Evolutionary conservation across 2,888 invertebrate species (phyloP).

Genomic region (Drepana falcataria): DNA sequence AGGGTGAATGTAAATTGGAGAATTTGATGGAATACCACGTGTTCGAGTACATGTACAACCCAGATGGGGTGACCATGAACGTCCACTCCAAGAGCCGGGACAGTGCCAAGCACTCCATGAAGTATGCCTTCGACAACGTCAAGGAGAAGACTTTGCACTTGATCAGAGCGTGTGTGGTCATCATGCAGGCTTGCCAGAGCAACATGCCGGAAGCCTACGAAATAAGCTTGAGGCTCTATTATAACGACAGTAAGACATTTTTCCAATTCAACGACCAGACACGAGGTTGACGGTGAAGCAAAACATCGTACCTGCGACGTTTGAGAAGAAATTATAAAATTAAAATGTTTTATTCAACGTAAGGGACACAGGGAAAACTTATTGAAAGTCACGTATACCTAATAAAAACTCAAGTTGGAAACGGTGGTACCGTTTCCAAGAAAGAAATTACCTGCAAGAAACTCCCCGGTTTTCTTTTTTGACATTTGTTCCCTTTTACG

Average conservation of each 20-base stretch:
- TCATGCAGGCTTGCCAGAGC: conserved; percentile 31
- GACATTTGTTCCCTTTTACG: too few species aligned
- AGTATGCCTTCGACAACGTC: conserved; percentile 44
- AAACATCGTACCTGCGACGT: too few species aligned
- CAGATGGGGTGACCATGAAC: conserved; percentile 41
- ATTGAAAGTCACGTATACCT: too few species aligned
- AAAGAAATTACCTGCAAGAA: too few species aligned
- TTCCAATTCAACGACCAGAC: not conserved
- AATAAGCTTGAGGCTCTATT: conserved; percentile 55
- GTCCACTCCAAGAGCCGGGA: conserved; percentile 35
- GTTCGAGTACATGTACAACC: conserved; percentile 52
- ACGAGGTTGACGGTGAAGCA: too few species aligned
- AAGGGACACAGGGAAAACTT: too few species aligned
- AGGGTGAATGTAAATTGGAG: conserved; percentile 43
- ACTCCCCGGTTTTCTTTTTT: too few species aligned
- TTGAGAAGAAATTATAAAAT: too few species aligned
- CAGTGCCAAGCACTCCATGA: conserved; percentile 15
- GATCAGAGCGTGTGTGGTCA: conserved; percentile 40
- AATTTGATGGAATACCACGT: conserved; percentile 56
- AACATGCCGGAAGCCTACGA: conserved; percentile 35
- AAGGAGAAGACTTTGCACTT: conserved; percentile 36
- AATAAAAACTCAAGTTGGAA: too few species aligned
- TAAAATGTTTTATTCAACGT: too few species aligned
- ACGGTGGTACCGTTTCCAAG: too few species aligned
- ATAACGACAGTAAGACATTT: conserved; percentile 48